These are phyloP conservation scores for Allophyes oxyacanthae DNA, from an alignment of 2,888 invertebrate species.

Conservation along the genomic window DNA sequence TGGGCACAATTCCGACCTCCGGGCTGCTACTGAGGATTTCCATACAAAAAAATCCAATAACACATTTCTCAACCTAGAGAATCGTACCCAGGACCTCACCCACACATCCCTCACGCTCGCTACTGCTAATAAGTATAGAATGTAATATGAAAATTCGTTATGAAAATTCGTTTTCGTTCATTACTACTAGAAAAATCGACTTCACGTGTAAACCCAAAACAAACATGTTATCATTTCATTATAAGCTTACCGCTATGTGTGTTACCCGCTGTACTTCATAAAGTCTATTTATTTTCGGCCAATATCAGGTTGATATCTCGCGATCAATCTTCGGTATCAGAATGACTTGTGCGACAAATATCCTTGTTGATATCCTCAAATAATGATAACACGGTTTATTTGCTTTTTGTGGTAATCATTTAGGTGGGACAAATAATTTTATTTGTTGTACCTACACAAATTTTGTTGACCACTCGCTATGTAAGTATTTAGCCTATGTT, in stretches of 20 bases:
- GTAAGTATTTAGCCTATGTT: too few species aligned
- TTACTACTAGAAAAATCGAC: background rate
- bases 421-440: background rate
- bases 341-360: constrained; percentile 49
- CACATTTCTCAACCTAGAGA: too few species aligned
- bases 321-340: constrained; percentile 59
- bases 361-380: constrained; percentile 35
- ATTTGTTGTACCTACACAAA: too few species aligned
- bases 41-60: too few species aligned
- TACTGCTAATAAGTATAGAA: too few species aligned
- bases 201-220: constrained; percentile 12
- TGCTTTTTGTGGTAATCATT: constrained; percentile 1
- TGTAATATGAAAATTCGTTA: too few species aligned
- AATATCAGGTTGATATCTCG: constrained; percentile 49
- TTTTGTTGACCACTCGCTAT: too few species aligned
- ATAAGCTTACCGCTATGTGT: background rate
- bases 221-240: constrained; percentile 22
- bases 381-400: constrained; percentile 24
- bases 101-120: too few species aligned
- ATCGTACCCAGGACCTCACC: too few species aligned
- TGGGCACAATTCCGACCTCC: too few species aligned
- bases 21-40: too few species aligned
- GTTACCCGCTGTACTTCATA: constrained; percentile 5
- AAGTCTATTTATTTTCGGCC: constrained; percentile 5
- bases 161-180: too few species aligned